Evolutionary conservation across 2,113 vertebrate genomes (phyloP), one percentile per base, ranked within the genome.

Genomic region (Hemiprocne comata): DNA sequence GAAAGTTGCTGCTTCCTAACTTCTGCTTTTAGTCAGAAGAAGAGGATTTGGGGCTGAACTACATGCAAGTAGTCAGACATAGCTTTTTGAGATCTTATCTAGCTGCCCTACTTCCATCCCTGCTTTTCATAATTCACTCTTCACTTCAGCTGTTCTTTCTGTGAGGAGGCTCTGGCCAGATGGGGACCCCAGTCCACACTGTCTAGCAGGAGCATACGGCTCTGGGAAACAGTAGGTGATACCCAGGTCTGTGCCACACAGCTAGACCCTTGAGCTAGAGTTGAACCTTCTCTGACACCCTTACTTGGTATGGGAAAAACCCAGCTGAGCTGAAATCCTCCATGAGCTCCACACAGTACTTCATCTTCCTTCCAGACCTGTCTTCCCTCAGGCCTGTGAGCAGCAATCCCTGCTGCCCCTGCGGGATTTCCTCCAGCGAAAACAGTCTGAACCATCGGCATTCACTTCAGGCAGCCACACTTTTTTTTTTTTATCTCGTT

Each of bases 111-210:
- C 24, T 46, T 71, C 17, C 15, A 26, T 73, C 80, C 50, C 28
- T 62, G n/a, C n/a, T 82, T 72, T 85, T 85, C 6, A 2, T n/a
- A 50, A 69, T 48, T 67, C 44, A 25, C 16, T 66, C 65, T 60
- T 85, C 54, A 44, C 54, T 80, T 74, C 57, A 78, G 28, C 31
- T 61, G 16, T 54, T 71, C 4, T 33, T 18, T 89, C 42, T 50
- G 51, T 36, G 42, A 61, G 34, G 44, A 36, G 53, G 33, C 24
- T 72, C 28, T 92, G 75, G 44, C 17, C 38, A 70, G 69, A 36
- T 2, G 1, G 34, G 57, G 53, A 8, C 17, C 23, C 17, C 3
- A 2, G 29, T 15, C 38, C 38, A 11, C 20, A 3, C 9, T 38
- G 36, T 73, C 36, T 38, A 54, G 25, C n/a, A 73, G 54, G 34